These are phyloP conservation scores for Lumbricus terrestris DNA, from an alignment of 2,888 invertebrate species.

Conservation along the genomic window DNA sequence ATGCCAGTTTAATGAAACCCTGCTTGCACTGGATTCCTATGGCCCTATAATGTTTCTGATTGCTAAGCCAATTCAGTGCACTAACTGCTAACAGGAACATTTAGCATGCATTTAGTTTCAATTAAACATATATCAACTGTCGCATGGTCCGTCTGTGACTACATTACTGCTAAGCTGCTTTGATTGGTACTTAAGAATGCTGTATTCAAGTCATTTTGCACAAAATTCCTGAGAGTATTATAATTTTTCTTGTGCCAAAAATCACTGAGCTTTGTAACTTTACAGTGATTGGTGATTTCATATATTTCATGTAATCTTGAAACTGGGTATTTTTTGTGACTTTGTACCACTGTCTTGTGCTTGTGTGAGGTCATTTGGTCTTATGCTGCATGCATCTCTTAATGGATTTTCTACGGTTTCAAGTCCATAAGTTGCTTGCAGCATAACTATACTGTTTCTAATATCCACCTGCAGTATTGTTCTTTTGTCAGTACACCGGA, in stretches of 20 bases:
- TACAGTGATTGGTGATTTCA: background rate
- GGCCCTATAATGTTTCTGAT: background rate
- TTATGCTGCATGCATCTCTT: background rate
- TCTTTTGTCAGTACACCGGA: too few species aligned
- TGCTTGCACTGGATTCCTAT: background rate
- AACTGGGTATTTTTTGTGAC: background rate
- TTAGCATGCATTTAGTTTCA: background rate
- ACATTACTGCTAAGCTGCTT: background rate
- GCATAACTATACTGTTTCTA: background rate
- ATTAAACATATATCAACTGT: background rate
- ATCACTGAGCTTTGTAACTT: background rate
- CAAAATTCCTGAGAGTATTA: background rate
- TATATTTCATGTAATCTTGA: background rate
- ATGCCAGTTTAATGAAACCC: background rate
- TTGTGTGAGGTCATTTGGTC: background rate
- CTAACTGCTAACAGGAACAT: background rate
- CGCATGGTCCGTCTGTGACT: background rate
- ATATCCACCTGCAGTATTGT: background rate
- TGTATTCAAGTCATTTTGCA: background rate
- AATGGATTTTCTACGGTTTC: background rate
- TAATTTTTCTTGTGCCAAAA: background rate
- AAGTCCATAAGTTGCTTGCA: background rate
- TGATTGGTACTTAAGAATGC: background rate
- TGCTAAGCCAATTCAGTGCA: background rate
- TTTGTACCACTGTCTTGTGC: background rate